Conservation (phyloP, 92 coral and sea anemone species). For the Hydrozoanthus gracilis region DNA sequence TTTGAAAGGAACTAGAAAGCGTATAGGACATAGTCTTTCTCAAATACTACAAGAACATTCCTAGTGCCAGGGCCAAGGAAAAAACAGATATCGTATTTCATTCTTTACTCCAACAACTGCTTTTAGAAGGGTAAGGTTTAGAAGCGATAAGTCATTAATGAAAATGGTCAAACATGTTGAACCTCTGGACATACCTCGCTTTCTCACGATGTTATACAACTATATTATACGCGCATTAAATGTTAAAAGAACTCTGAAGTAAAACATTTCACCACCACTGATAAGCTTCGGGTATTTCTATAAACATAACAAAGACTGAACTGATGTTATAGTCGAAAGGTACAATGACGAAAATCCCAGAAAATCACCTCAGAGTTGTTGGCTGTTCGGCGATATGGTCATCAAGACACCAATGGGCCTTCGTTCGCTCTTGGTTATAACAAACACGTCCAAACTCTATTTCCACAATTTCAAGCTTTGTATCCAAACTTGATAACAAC, state of each 20-base stretch:
- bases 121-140: background rate
- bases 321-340: background rate
- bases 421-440: constrained; percentile 25
- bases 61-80: background rate
- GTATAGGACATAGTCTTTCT: background rate
- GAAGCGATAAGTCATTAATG: background rate
- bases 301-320: background rate
- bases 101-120: constrained; percentile 13
- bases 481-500: constrained; percentile 35
- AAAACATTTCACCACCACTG: constrained; percentile 26
- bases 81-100: constrained; percentile 30
- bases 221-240: constrained; percentile 39
- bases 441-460: constrained; percentile 33
- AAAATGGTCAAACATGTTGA: background rate
- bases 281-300: constrained; percentile 24
- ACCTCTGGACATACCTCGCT: background rate
- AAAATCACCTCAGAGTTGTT: constrained; percentile 32
- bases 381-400: constrained; percentile 34
- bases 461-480: constrained; percentile 27
- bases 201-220: constrained; percentile 9
- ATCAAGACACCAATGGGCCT: constrained; percentile 33
- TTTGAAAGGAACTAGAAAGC: constrained; percentile 21
- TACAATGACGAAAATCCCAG: background rate
- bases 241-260: constrained; percentile 27
- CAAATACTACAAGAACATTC: constrained; percentile 3